Conservation (phyloP, 2,888 invertebrate species). For the Smittia sp. region DNA sequence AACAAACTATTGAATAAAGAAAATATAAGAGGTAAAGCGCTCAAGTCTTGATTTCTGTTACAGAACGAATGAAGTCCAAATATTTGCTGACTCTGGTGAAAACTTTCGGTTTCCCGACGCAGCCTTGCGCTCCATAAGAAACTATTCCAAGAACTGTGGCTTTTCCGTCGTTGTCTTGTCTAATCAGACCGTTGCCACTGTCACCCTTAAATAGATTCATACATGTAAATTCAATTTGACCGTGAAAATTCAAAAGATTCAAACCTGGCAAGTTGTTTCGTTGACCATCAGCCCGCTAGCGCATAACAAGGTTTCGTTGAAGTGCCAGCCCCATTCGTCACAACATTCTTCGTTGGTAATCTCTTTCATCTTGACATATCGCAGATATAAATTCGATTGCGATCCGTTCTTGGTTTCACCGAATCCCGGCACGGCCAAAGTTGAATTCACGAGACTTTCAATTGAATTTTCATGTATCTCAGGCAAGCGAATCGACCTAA, state of each 20-base stretch:
- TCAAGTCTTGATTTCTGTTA: constrained; percentile 17
- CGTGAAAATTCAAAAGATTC: not conserved
- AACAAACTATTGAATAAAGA: not conserved
- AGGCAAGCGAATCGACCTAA: not conserved
- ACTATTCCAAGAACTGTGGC: constrained; percentile 5
- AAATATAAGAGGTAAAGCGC: not conserved
- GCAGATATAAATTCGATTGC: constrained; percentile 10
- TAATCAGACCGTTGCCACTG: not conserved
- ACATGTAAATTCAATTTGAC: too few relatives aligned
- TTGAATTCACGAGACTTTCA: not conserved
- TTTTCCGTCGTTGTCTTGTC: not conserved
- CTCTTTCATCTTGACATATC: constrained; percentile 7
- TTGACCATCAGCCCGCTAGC: not conserved
- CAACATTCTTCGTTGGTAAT: constrained; percentile 1
- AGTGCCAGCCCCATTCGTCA: constrained; percentile 11
- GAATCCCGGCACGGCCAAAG: constrained; percentile 13
- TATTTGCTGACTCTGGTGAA: constrained; percentile 16
- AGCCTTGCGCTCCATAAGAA: not conserved
- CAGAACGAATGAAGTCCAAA: constrained; percentile 15
- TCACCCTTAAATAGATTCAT: not conserved
- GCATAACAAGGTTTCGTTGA: not conserved
- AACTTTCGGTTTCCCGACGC: constrained; percentile 25
- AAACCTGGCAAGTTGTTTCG: constrained; percentile 9
- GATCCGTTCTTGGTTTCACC: constrained; percentile 26
- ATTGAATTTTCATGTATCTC: not conserved